Conservation (phyloP, 1,140 invertebrate genomes). For the Artemia franciscana region DNA sequence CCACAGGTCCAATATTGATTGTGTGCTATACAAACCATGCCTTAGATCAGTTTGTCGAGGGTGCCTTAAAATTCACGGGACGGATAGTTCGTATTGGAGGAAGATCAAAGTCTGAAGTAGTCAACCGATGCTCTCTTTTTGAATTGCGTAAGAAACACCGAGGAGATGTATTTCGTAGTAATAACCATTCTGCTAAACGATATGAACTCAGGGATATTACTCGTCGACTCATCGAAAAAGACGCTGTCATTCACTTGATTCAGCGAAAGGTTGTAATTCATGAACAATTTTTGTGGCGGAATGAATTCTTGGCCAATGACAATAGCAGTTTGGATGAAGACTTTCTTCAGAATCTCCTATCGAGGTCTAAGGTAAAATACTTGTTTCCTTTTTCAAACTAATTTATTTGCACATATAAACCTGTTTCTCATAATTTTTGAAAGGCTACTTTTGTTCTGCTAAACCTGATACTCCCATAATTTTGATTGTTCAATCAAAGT, state of each 20-base stretch:
- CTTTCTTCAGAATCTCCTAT: too few species aligned
- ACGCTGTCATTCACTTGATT: not conserved
- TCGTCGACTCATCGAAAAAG: not conserved
- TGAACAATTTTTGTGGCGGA: not conserved
- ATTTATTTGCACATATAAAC: too few species aligned
- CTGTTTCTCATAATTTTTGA: too few species aligned
- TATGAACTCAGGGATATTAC: not conserved
- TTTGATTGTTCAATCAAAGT: too few species aligned
- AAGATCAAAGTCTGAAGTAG: not conserved
- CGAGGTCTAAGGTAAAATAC: too few species aligned
- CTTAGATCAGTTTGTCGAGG: conserved; percentile 30
- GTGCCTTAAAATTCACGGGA: conserved; percentile 14
- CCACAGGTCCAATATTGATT: conserved; percentile 23
- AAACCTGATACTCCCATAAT: too few species aligned
- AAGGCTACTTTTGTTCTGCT: too few species aligned
- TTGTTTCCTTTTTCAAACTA: too few species aligned
- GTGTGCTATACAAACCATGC: conserved; percentile 30
- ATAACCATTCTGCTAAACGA: not conserved
- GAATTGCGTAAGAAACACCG: not conserved
- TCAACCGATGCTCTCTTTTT: conserved; percentile 21
- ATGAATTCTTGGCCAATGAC: too few species aligned
- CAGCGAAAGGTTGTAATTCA: not conserved
- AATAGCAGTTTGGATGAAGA: too few species aligned
- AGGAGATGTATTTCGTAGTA: not conserved
- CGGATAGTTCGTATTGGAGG: conserved; percentile 21